Evolutionary conservation across 1,140 invertebrate species (phyloP), one percentile per base, ranked within the genome.

Genomic region (Bombus fervidus): DNA sequence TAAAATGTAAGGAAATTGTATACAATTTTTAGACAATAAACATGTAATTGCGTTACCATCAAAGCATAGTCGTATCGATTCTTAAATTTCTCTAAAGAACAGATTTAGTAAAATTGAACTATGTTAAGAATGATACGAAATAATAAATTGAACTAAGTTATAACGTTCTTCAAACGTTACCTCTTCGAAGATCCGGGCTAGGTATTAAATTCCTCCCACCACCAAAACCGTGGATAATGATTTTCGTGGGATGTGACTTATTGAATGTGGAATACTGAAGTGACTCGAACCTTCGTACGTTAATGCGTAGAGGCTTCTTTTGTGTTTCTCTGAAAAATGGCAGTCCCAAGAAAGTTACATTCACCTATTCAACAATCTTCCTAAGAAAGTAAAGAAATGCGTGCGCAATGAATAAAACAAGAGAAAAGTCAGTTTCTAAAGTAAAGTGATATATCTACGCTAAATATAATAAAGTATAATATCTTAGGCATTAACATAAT

Each of bases 181-280:
- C 96, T 88, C 97, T 96, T 75, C 98, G 95, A 92, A 98, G 96
- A 94, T 98, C 97, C 2, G 97, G 98, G 93, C 97, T 98, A 0
- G 97, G 98, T 12, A 97, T 97, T 34, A 97, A 95, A 91, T 97
- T 97, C 77, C 97, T 95, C 0, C 97, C 97, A 0, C 97, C 97
- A 0, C 97, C 97, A 90, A 98, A 98, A 28, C 98, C 98, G 91
- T 98, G 97, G 28, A 98, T 97, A 25, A 98, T 96, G 13, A 98
- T 96, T 95, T 98, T 98, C 0, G 97, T 97, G 0, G 97, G 97
- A 94, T 98, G 96, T 0, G 95, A 96, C 0, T 96, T 95, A 93
- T 98, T 97, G 91, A 98, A 98, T 84, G 96, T 96, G 0, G 97
- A 97, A 57, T 96, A 96, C 83, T 96, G 96, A 31, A 98, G 92